These are phyloP conservation scores for Palythoa heliodiscus DNA, from an alignment of 92 coral and sea anemone species.

Conservation along the genomic window DNA sequence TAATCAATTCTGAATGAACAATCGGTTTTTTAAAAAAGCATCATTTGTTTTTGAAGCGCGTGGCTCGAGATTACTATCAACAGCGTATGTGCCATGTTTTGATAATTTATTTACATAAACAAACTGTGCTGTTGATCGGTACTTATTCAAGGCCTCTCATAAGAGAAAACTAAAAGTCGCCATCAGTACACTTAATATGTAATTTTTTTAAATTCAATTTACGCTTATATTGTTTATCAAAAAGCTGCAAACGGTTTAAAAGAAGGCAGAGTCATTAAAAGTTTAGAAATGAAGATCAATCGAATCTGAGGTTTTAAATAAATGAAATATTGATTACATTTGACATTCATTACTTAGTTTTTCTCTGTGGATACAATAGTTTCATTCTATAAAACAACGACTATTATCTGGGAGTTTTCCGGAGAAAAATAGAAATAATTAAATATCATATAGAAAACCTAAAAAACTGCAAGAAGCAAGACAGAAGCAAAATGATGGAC, in stretches of 20 bases:
- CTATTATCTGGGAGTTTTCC: not conserved
- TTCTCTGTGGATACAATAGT: not conserved
- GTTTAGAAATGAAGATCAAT: not conserved
- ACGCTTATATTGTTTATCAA: not conserved
- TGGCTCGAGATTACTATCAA: not conserved
- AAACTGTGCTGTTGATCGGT: not conserved
- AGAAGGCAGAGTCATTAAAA: not conserved
- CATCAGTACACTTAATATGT: not conserved
- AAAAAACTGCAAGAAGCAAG: not conserved
- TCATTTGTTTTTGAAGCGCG: not conserved
- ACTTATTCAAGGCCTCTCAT: not conserved
- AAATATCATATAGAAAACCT: not conserved
- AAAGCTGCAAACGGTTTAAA: not conserved
- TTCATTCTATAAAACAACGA: not conserved
- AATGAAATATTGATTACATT: conserved; percentile 39
- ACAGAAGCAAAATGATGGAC: conserved; percentile 70
- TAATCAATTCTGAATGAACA: too few relatives aligned
- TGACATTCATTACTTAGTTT: not conserved
- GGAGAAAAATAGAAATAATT: too few relatives aligned
- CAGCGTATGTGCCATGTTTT: not conserved
- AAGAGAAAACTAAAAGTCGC: not conserved
- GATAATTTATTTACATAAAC: not conserved
- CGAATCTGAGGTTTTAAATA: not conserved
- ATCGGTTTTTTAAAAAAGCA: too few relatives aligned
- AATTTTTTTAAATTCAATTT: not conserved